Base-by-base conservation (phyloP, 2,113 vertebrate genomes). In the Cricetomys ansorgei region DNA sequence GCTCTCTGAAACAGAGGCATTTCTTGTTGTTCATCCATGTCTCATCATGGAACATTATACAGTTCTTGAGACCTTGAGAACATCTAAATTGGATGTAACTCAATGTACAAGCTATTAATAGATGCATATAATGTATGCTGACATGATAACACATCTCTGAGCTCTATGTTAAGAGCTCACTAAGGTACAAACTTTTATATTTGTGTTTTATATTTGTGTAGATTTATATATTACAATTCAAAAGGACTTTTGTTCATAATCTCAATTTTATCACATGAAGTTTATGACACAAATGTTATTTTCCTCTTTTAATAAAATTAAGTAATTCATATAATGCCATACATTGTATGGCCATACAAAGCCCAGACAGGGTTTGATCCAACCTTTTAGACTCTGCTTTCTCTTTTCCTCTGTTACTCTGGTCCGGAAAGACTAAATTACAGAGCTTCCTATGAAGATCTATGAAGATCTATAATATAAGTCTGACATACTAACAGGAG, bases 211-310 rank as follows among this genome's bases (percentile, higher is more conserved):
- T 4, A 81, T 93, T 62, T n/a, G n/a, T n/a, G n/a, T n/a, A n/a
- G n/a, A n/a, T n/a, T n/a, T 62, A 53, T 16, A 93, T 4, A 81
- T 93, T 62, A 81, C 9, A 91, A 55, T n/a, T 81, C 88, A 83
- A 96, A 81, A 94, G 27, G 3, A 88, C 21, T 81, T 81, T 76
- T 43, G 62, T 75, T 81, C 16, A 43, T n/a, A 88, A 91, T 55
- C 12, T 55, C 48, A 67, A 34, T 64, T 91, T 76, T 69, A 5
- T 87, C 4, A 91, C 29, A 62, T 31, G 27, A 31, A 84, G 59
- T 77, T 53, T 77, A 84, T 91, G 91, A 21, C 34, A 70, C 34
- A 83, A 69, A 73, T 43, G 65, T 81, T 69, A 77, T 48, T 91
- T 50, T 25, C 55, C 43, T 73, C 57, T 17, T 67, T 80, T 73